Base-by-base conservation (phyloP, 2,888 invertebrate species). In the Hydraecia micacea region DNA sequence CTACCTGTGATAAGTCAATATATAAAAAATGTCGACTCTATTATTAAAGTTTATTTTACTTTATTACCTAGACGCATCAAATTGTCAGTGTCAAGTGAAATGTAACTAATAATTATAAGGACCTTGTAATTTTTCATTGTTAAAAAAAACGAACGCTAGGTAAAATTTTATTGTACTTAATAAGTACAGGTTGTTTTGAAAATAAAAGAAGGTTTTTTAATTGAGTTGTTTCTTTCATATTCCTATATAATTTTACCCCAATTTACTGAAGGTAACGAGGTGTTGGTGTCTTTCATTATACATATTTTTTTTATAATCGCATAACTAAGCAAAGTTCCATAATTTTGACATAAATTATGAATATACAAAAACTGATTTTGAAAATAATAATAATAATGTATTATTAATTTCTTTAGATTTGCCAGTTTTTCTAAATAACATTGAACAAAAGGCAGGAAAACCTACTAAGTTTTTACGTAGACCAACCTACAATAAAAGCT, bases 131-230 rank as follows among this genome's bases (percentile, higher is more conserved):
- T 94, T 94, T 93, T 93, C 90, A 94, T 94, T 94, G 93, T 94
- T 95, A 92, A 91, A 88, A 55, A 87, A 92, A 92, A 89, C 91
- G 85, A 85, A 93, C 86, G 92, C 92, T 95, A 95, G 92, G 91
- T 93, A 92, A 93, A 88, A 93, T 92, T 93, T 93, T 94, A 95
- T 95, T 94, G 94, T 95, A 95, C 94, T 93, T 89, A 81, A 90
- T 86, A 87, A 92, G 94, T 95, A 93, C 93, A 92, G 87, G 92
- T 94, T 94, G 94, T 95, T 95, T 95, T 94, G 91, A 93, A 95
- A 95, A 94, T 95, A 95, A 93, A 92, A n/a, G 76, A 91, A 90
- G 85, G 88, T 91, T 93, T 95, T 85, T 92, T 89, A 89, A 84
- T 73, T 65, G 0, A 32, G 65, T 68, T 81, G 77, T 87, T 86